These are phyloP conservation scores for Chrysodeixis includens DNA, from an alignment of 2,888 invertebrate species.

Conservation along the genomic window DNA sequence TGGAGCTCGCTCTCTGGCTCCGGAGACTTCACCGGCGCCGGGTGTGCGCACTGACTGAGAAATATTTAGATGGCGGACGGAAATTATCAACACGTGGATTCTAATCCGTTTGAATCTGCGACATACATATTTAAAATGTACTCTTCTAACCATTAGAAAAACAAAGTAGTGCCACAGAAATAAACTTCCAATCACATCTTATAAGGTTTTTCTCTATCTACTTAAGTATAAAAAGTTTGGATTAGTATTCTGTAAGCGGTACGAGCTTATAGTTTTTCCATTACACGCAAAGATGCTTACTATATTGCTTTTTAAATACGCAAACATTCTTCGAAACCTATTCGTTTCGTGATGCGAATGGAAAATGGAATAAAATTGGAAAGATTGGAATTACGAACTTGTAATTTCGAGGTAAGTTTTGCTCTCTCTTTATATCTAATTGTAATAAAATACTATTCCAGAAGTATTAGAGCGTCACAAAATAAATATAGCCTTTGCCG, in stretches of 20 bases:
- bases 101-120: no score
- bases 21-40: no score
- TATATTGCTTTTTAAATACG: conserved; percentile 49
- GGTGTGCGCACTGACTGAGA: no score
- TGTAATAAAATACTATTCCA: no score
- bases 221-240: not conserved
- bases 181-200: conserved; percentile 4
- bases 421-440: no score
- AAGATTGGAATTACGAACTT: conserved; percentile 6
- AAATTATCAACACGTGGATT: no score
- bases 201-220: not conserved
- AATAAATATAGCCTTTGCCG: no score
- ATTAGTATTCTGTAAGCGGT: conserved; percentile 25
- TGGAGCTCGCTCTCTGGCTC: no score
- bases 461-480: no score
- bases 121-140: not conserved
- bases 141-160: no score
- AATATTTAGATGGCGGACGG: no score
- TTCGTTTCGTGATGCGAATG: conserved; percentile 42
- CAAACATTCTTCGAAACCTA: conserved; percentile 17
- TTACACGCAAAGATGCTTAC: conserved; percentile 29
- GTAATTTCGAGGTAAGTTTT: not conserved
- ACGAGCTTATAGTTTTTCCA: conserved; percentile 25
- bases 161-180: not conserved
- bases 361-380: conserved; percentile 18